Percentiles rank a stretch among this genome's conserved stretches.
These are phyloP conservation scores for Synanthedon formicaeformis DNA, from an alignment of 2,888 invertebrate genomes.

Conservation along the genomic window DNA sequence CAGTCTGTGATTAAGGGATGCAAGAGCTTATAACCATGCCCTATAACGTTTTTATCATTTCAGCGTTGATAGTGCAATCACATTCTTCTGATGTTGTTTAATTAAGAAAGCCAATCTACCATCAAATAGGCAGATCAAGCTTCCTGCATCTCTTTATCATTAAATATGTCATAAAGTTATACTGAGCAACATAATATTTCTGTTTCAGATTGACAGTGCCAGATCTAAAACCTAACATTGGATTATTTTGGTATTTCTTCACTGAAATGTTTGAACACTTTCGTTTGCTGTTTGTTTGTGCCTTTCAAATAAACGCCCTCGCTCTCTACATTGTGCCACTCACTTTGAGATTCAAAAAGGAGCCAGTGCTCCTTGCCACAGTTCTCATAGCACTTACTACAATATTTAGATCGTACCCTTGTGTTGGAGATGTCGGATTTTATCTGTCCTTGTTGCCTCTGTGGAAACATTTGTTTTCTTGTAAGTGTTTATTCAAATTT, in stretches of 20 bases:
- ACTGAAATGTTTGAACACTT: constrained; percentile 99
- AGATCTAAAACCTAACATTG: constrained; percentile 96
- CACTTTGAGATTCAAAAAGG: constrained; percentile 80
- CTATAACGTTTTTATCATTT: too few relatives aligned
- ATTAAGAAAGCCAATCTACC: too few relatives aligned
- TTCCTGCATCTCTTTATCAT: background rate
- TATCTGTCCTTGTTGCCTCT: constrained; percentile 90
- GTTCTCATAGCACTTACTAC: constrained; percentile 85
- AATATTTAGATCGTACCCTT: constrained; percentile 96
- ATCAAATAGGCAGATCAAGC: too few relatives aligned
- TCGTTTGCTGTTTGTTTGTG: constrained; percentile 91
- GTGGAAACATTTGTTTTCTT: constrained; percentile 89
- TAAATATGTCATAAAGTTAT: background rate
- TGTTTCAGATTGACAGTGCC: constrained; percentile 85
- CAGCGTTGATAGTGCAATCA: background rate
- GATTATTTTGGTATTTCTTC: constrained; percentile 99
- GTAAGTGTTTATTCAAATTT: constrained; percentile 68
- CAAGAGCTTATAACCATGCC: too few relatives aligned
- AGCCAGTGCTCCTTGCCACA: constrained; percentile 84
- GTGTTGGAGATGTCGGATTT: constrained; percentile 94
- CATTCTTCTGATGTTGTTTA: background rate
- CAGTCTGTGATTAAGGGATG: too few relatives aligned
- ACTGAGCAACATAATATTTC: constrained; percentile 9
- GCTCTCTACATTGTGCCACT: constrained; percentile 92
- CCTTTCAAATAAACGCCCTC: constrained; percentile 96